Evolutionary conservation across 53 echinoderm and acorn worm genomes (phyloP).

Genomic region (Mesocentrotus franciscanus): DNA sequence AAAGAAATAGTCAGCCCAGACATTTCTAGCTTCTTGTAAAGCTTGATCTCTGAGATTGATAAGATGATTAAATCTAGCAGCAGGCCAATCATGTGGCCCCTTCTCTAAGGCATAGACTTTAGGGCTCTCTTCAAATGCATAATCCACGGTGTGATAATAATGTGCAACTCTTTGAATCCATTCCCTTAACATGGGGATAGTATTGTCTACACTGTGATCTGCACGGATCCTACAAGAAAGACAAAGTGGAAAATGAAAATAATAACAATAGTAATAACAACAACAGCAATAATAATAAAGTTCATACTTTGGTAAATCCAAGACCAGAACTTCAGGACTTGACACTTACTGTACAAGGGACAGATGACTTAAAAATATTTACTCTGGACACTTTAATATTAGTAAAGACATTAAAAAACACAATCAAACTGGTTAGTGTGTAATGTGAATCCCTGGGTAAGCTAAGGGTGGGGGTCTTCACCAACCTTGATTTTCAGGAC

Average conservation of each 20-base stretch:
- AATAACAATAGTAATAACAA: not conserved
- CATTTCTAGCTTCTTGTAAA: slow-evolving; percentile 77
- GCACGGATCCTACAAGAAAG: slow-evolving; percentile 81
- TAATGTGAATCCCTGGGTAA: too few relatives aligned
- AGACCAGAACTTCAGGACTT: too few relatives aligned
- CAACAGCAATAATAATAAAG: not conserved
- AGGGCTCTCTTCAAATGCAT: slow-evolving; percentile 72
- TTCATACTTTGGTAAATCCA: too few relatives aligned
- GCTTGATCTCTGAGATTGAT: slow-evolving; percentile 84
- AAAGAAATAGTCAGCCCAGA: slow-evolving; percentile 95
- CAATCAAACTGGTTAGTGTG: too few relatives aligned
- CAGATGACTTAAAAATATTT: too few relatives aligned
- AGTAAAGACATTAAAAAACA: too few relatives aligned
- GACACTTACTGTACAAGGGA: too few relatives aligned
- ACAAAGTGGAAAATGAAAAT: not conserved
- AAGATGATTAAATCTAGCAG: slow-evolving; percentile 81
- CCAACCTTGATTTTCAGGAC: too few relatives aligned
- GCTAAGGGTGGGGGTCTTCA: too few relatives aligned
- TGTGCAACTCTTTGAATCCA: slow-evolving; percentile 77
- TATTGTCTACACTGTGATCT: slow-evolving; percentile 93
- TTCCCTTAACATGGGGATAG: slow-evolving; percentile 79
- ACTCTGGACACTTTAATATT: too few relatives aligned
- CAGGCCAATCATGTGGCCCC: slow-evolving; percentile 92
- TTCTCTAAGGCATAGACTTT: slow-evolving; percentile 75
- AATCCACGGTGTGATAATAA: slow-evolving; percentile 83